phyloP scores from a whole-genome alignment of 1,140 invertebrate genomes.

The Drosophila erecta region DNA sequence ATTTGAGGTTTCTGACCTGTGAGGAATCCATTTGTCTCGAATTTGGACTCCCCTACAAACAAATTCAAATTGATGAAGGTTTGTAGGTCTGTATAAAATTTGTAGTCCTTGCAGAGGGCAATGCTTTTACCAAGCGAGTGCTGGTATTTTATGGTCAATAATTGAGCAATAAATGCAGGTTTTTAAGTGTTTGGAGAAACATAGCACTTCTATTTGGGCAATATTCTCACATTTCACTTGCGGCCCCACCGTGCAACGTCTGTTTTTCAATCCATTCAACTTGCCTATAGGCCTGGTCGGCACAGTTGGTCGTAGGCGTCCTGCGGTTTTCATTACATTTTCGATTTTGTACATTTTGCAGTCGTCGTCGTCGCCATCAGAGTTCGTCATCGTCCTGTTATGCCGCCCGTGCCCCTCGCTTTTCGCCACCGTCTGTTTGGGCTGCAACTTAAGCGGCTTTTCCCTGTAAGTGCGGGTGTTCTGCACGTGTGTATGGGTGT shows the following conservation, averaged over 20 bases:
- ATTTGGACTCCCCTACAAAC: background rate
- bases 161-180: conserved; percentile 13
- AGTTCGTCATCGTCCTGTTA: conserved; percentile 32
- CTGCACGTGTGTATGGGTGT: conserved; percentile 11
- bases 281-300: conserved; percentile 50
- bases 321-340: conserved; percentile 77
- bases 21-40: background rate
- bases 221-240: conserved; percentile 4
- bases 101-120: background rate
- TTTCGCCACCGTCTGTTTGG: conserved; percentile 26
- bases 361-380: conserved; percentile 37
- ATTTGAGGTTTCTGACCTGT: too few species aligned
- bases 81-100: background rate
- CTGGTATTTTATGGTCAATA: conserved; percentile 9
- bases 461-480: conserved; percentile 34
- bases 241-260: conserved; percentile 46
- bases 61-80: conserved; percentile 1
- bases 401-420: conserved; percentile 2
- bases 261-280: conserved; percentile 62
- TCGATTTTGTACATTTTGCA: conserved; percentile 76
- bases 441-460: conserved; percentile 77
- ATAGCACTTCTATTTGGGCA: background rate
- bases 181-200: background rate
- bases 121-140: conserved; percentile 1
- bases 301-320: conserved; percentile 52